Conservation (phyloP, 2,888 invertebrate species). For the Archaeoteleia sp. region DNA sequence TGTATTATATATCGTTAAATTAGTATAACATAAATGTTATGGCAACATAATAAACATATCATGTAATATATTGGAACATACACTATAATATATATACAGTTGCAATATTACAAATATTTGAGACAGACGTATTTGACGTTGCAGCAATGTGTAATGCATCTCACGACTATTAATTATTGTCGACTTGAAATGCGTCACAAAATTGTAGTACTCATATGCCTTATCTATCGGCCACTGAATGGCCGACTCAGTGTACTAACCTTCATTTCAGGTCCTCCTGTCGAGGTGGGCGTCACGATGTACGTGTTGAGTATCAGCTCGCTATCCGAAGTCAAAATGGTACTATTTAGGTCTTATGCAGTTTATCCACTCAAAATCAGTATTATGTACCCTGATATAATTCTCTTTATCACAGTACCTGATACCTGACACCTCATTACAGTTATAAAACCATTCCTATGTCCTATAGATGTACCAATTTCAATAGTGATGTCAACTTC, state of each 20-base stretch:
- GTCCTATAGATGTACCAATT: no score
- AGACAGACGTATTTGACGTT: background rate
- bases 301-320: constrained; percentile 89
- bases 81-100: background rate
- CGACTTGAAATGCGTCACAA: no score
- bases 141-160: background rate
- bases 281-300: constrained; percentile 88
- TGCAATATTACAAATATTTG: constrained; percentile 37
- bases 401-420: constrained; percentile 20
- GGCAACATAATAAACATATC: no score
- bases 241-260: constrained; percentile 74
- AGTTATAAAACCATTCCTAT: constrained; percentile 15
- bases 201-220: background rate
- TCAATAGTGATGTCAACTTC: no score
- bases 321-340: constrained; percentile 89
- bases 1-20: no score
- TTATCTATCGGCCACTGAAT: constrained; percentile 38
- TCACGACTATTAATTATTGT: no score
- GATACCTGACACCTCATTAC: constrained; percentile 31
- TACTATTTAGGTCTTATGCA: constrained; percentile 76
- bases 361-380: constrained; percentile 64
- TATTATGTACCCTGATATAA: constrained; percentile 33
- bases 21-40: no score
- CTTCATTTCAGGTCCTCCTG: constrained; percentile 83
- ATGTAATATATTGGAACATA: no score